phyloP scores from a whole-genome alignment of 2,113 vertebrate species.

The Nettapus auritus region DNA sequence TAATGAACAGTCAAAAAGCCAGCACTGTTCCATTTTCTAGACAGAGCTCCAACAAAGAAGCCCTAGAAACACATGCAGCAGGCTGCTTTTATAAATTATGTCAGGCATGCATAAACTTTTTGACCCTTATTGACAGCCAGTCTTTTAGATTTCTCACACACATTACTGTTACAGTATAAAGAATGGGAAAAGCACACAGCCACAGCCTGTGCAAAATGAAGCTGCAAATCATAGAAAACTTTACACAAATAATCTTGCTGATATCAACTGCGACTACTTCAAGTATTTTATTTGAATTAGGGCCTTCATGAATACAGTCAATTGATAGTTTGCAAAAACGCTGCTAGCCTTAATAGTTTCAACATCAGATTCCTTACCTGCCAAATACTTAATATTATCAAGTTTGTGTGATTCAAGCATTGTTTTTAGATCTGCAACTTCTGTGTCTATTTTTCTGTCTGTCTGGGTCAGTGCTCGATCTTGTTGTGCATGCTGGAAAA shows the following conservation, averaged over 20 bases:
- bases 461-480: conserved; percentile 89
- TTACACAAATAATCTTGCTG: not conserved
- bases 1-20: not conserved
- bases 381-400: conserved; percentile 96
- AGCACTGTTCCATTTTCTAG: not conserved
- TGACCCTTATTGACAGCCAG: not conserved
- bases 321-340: not conserved
- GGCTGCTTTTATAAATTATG: not conserved
- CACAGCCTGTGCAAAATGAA: not conserved
- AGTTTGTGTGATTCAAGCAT: conserved; percentile 96
- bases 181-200: not conserved
- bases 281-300: not conserved
- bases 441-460: conserved; percentile 95
- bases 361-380: conserved; percentile 81
- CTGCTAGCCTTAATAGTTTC: not conserved
- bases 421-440: conserved; percentile 95
- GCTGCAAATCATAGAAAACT: not conserved
- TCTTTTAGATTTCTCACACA: not conserved
- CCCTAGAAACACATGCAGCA: not conserved
- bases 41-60: not conserved
- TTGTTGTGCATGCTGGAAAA: conserved; percentile 87
- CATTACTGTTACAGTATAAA: not conserved
- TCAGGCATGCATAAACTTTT: not conserved
- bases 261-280: not conserved
- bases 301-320: not conserved